Percentiles rank a stretch among this genome's conserved stretches.
Evolutionary conservation across 2,888 invertebrate genomes (phyloP).

Genomic region (Odontomyia ornata): DNA sequence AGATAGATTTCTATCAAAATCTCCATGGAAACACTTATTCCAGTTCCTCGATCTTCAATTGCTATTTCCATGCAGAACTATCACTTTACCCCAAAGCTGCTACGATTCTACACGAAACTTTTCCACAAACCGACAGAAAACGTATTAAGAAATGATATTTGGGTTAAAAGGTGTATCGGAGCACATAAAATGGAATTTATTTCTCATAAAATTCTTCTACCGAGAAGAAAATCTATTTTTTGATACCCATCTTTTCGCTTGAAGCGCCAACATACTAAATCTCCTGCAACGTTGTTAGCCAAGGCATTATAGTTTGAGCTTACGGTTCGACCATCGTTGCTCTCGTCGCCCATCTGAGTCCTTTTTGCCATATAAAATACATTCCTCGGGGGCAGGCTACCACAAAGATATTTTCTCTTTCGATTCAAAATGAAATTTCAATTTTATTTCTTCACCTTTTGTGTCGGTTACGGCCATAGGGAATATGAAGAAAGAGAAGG

Average conservation of each 20-base stretch:
- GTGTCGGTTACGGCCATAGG: slow-evolving; percentile 31
- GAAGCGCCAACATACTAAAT: not conserved
- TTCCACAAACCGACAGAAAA: not conserved
- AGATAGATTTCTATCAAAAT: too few relatives aligned
- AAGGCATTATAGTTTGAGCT: too few relatives aligned
- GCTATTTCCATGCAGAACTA: too few relatives aligned
- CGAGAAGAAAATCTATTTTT: slow-evolving; percentile 17
- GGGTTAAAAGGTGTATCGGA: slow-evolving; percentile 54
- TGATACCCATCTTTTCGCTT: not conserved
- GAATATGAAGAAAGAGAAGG: not conserved
- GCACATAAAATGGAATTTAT: slow-evolving; percentile 54
- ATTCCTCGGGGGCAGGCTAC: slow-evolving; percentile 8
- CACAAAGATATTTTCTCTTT: slow-evolving; percentile 12
- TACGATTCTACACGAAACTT: too few relatives aligned
- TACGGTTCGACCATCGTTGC: not conserved
- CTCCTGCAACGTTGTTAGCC: not conserved
- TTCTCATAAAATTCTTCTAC: slow-evolving; percentile 48
- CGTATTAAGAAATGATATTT: slow-evolving; percentile 48
- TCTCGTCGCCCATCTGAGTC: not conserved
- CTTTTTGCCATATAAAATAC: not conserved
- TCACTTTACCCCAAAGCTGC: too few relatives aligned
- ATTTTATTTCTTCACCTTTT: slow-evolving; percentile 45
- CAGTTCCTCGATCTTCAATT: too few relatives aligned
- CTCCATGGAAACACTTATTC: too few relatives aligned
- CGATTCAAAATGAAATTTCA: slow-evolving; percentile 43